These are phyloP conservation scores for Dyspetes luteomarginatus DNA, from an alignment of 2,888 invertebrate genomes.

Conservation along the genomic window DNA sequence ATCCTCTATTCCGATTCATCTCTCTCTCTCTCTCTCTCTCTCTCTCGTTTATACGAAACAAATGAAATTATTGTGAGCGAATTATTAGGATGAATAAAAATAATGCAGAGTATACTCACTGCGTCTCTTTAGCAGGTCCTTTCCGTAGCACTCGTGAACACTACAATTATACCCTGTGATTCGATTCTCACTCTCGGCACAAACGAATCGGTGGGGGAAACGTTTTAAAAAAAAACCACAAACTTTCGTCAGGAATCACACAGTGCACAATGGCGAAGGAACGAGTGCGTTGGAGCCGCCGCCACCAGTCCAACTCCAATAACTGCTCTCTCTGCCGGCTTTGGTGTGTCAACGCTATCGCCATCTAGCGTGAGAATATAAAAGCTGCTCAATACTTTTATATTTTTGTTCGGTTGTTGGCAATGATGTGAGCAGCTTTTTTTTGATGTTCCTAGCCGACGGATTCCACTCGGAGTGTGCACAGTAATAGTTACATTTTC, in stretches of 20 bases:
- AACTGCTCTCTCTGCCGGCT: background rate
- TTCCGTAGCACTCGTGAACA: conserved; percentile 50
- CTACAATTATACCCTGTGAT: conserved; percentile 68
- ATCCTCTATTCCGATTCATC: background rate
- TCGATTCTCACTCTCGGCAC: conserved; percentile 71
- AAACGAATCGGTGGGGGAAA: background rate
- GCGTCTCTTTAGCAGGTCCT: conserved; percentile 28
- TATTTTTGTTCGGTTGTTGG: too few relatives aligned
- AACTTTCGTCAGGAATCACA: conserved; percentile 74
- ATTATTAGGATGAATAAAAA: background rate
- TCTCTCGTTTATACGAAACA: background rate
- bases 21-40: background rate
- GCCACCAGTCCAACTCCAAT: background rate
- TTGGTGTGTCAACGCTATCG: conserved; percentile 57
- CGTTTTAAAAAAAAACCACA: conserved; percentile 71
- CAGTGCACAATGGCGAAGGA: conserved; percentile 79
- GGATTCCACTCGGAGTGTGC: too few relatives aligned
- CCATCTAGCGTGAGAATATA: conserved; percentile 68
- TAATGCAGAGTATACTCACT: conserved; percentile 65
- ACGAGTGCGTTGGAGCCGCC: conserved; percentile 70
- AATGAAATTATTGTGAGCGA: background rate
- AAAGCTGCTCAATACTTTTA: too few relatives aligned
- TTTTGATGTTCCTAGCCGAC: too few relatives aligned
- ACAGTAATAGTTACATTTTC: too few relatives aligned
- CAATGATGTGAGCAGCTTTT: too few relatives aligned